phyloP scores from a whole-genome alignment of 2,888 invertebrate genomes.

The Notodonta dromedarius region DNA sequence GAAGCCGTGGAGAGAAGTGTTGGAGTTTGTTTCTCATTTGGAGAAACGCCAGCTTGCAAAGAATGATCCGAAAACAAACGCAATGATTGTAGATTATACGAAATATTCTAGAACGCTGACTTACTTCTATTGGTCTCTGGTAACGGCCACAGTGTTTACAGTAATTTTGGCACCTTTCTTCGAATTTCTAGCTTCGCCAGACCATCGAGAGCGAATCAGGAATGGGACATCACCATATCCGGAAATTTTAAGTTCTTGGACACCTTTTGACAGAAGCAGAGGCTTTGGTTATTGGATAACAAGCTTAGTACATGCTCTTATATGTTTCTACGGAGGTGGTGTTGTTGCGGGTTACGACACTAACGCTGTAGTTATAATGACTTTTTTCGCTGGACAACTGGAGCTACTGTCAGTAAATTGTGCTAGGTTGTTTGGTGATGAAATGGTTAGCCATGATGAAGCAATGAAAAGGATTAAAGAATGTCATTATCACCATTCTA shows the following conservation, averaged over 20 bases:
- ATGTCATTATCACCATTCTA: constrained; percentile 61
- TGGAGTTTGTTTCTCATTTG: constrained; percentile 55
- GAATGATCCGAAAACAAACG: constrained; percentile 39
- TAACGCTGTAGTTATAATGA: constrained; percentile 68
- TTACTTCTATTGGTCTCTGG: constrained; percentile 64
- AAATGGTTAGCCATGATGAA: constrained; percentile 38
- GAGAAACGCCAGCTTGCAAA: constrained; percentile 54
- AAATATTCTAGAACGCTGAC: constrained; percentile 65
- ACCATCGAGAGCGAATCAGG: constrained; percentile 38
- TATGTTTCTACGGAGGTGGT: constrained; percentile 69
- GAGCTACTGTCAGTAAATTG: constrained; percentile 62
- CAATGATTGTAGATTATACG: constrained; percentile 54
- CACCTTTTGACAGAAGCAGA: constrained; percentile 62
- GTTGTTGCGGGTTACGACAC: constrained; percentile 72
- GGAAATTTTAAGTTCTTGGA: constrained; percentile 74
- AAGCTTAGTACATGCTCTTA: constrained; percentile 52
- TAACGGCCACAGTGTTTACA: constrained; percentile 58
- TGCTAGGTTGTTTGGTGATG: constrained; percentile 52
- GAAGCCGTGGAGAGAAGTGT: constrained; percentile 54
- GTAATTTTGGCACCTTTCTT: constrained; percentile 64
- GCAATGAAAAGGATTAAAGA: constrained; percentile 53
- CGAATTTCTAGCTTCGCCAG: constrained; percentile 49
- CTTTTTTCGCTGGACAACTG: constrained; percentile 71
- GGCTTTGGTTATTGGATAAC: constrained; percentile 61
- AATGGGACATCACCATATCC: constrained; percentile 61